Percentiles rank a stretch among this genome's conserved stretches.
These are phyloP conservation scores for Bubo scandiacus DNA, from an alignment of 2,113 vertebrate species.

Conservation along the genomic window DNA sequence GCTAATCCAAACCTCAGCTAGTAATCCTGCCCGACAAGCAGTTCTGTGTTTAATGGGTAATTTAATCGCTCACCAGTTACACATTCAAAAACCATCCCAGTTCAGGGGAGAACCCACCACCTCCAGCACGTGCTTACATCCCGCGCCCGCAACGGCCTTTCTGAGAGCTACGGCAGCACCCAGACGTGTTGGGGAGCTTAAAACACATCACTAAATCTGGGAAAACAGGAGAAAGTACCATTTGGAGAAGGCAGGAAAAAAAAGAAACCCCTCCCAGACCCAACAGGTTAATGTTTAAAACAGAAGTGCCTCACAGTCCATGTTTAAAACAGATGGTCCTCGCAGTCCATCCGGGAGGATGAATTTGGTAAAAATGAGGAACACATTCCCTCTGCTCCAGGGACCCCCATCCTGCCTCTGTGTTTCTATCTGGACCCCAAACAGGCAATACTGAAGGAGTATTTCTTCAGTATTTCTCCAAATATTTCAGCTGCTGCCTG, in stretches of 20 bases:
- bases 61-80: neutral
- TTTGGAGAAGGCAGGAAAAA: neutral
- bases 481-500: neutral
- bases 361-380: neutral
- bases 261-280: too few relatives aligned
- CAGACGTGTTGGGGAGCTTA: too few relatives aligned
- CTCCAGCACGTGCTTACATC: rapidly evolving
- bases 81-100: neutral
- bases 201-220: rapidly evolving
- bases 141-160: rapidly evolving
- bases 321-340: neutral
- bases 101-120: neutral
- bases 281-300: neutral
- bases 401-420: neutral
- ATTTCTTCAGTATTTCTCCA: neutral
- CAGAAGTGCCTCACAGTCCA: too few relatives aligned
- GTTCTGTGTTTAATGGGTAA: neutral
- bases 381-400: neutral
- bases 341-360: rapidly evolving
- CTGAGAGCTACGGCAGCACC: neutral
- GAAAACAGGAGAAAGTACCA: neutral
- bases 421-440: neutral
- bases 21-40: neutral
- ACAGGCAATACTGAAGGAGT: neutral
- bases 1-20: neutral